These are phyloP conservation scores for Saccopteryx bilineata DNA, from an alignment of 2,113 vertebrate species.

Conservation along the genomic window DNA sequence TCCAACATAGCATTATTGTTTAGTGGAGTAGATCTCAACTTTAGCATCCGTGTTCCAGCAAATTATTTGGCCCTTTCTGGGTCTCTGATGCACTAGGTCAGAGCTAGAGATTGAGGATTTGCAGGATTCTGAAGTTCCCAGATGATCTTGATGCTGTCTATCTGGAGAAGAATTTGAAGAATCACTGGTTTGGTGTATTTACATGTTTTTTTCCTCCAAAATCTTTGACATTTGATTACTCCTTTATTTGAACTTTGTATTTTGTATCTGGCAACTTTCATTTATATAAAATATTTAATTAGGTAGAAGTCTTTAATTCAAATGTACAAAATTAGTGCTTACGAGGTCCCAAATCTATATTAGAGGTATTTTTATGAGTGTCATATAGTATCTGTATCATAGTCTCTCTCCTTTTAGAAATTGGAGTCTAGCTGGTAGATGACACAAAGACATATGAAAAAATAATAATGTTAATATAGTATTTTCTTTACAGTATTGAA, in stretches of 20 bases:
- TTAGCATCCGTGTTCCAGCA: not conserved
- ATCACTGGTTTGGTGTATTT: not conserved
- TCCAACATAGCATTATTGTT: not conserved
- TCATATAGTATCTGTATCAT: not conserved
- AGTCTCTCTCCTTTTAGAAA: not conserved
- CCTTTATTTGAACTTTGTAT: not conserved
- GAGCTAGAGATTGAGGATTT: not conserved
- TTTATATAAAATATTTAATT: not conserved
- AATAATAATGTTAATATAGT: not conserved
- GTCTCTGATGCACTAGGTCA: slow-evolving; percentile 42
- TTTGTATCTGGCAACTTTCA: not conserved
- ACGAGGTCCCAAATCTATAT: not conserved
- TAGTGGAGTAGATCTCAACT: not conserved
- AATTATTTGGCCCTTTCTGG: not conserved
- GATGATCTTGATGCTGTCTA: not conserved
- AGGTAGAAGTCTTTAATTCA: not conserved
- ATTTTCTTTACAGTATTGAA: not conserved
- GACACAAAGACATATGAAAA: not conserved
- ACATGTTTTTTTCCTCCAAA: not conserved
- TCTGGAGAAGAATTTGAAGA: not conserved
- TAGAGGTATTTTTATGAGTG: not conserved
- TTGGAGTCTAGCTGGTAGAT: not conserved
- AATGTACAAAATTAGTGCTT: not conserved
- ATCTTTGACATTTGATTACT: not conserved
- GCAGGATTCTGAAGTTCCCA: slow-evolving; percentile 7